Base-by-base conservation (phyloP, 2,888 invertebrate species). In the Apamea crenata region DNA sequence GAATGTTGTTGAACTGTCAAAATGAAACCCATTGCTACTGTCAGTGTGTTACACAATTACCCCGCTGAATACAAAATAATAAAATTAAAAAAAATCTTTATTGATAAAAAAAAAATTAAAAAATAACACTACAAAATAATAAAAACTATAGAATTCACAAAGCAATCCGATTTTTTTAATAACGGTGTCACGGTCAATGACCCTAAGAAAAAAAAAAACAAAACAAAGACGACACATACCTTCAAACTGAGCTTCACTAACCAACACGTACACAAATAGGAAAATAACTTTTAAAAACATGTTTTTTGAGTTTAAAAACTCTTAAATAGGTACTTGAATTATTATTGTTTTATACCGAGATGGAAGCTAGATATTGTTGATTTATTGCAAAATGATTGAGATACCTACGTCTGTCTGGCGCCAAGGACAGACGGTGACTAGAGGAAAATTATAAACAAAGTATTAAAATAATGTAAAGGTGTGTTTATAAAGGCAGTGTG, bases 241-340 rank as follows among this genome's bases (percentile, higher is more conserved):
- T 47, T 82, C 61, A n/a, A 61, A 80, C 32, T 75, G 76, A 14
- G 82, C 82, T 0, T 80, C 82, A 36, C 67, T 56, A 0, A 75
- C 36, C 10, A 80, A 29, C 2, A 82, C 4, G 6, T 29, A 82
- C 67, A 68, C 61, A 47, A 68, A 80, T 18, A 80, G 21, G 2
- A 68, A 36, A 2, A 75, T 14, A 10, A 82, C 61, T 68, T 53
- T 80, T 5, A 47, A 29, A 75, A 82, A 56, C 80, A 80, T 80
- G 7, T n/a, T 82, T 44, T 36, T 18, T 18, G 21, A 8, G 0
- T 36, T 44, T 0, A 4, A 29, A 36, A 53, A 29, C 44, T 75
- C 82, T 14, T 44, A 0, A 14, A 71, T 4, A n/a, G n/a, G n/a
- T n/a, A 74, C 66, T 61, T 10, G 0, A 25, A 8, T 44, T 56